Evolutionary conservation across 1,140 invertebrate genomes (phyloP).

Genomic region (Drosophila trapezifrons): DNA sequence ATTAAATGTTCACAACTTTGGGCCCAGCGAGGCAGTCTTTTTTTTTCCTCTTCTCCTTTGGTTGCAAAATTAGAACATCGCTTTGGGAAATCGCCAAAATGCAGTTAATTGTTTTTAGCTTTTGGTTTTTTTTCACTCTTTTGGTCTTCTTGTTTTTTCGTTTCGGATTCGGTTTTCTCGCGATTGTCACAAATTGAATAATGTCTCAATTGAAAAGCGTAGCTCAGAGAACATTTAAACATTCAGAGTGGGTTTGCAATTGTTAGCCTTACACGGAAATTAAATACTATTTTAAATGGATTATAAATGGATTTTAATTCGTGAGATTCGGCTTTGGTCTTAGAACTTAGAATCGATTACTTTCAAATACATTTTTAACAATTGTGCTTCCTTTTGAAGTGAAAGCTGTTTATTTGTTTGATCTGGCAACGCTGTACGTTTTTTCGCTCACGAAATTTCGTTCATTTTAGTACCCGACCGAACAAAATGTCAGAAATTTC

Average conservation of each 20-base stretch:
- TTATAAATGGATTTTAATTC: not conserved
- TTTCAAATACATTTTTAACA: no score
- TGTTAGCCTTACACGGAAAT: slow-evolving; percentile 38
- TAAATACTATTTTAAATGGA: not conserved
- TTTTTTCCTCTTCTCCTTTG: not conserved
- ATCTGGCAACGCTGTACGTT: no score
- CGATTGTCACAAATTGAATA: slow-evolving; percentile 80
- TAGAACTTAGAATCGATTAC: no score
- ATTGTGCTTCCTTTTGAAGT: no score
- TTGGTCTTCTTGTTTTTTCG: slow-evolving; percentile 12
- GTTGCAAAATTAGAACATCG: slow-evolving; percentile 72
- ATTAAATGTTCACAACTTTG: slow-evolving; percentile 74
- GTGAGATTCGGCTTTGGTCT: not conserved
- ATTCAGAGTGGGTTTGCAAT: slow-evolving; percentile 52
- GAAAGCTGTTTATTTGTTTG: no score
- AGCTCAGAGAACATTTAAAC: slow-evolving; percentile 28
- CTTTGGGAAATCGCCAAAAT: slow-evolving; percentile 73
- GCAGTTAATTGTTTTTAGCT: slow-evolving; percentile 69
- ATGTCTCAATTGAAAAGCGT: slow-evolving; percentile 69
- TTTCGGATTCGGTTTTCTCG: slow-evolving; percentile 50
- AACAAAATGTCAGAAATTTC: no score
- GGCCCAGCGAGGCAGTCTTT: slow-evolving; percentile 30
- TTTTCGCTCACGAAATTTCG: no score
- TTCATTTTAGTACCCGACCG: no score
- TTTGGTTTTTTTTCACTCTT: slow-evolving; percentile 10